Evolutionary conservation across 2,888 invertebrate species (phyloP).

Genomic region (Cryptus viduatorius): DNA sequence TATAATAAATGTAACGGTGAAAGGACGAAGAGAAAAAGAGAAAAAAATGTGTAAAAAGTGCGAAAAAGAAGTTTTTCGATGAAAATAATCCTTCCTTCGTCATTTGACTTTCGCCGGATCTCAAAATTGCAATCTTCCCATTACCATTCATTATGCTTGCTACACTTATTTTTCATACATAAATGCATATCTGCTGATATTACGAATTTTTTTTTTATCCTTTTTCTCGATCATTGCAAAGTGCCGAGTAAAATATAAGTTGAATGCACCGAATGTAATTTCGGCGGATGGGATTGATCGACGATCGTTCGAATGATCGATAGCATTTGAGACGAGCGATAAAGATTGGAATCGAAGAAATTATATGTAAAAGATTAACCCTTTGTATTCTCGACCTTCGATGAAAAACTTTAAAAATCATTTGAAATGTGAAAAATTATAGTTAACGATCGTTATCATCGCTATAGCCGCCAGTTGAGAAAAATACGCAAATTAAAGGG

Average conservation of each 20-base stretch:
- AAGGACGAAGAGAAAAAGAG: constrained; percentile 38
- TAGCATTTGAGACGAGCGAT: too few species aligned
- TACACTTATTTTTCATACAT: background rate
- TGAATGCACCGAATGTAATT: too few species aligned
- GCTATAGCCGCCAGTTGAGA: background rate
- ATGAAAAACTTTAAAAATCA: too few species aligned
- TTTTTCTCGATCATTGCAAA: background rate
- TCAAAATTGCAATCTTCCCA: background rate
- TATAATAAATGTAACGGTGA: constrained; percentile 60
- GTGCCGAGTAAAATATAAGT: too few species aligned
- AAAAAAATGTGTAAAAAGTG: constrained; percentile 13
- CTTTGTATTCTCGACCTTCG: too few species aligned
- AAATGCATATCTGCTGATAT: background rate
- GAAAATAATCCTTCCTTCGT: constrained; percentile 9
- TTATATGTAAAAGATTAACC: too few species aligned
- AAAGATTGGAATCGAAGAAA: too few species aligned
- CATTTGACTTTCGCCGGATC: background rate
- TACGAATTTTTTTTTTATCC: background rate
- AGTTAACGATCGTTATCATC: background rate
- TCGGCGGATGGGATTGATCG: too few species aligned
- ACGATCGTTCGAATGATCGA: too few species aligned
- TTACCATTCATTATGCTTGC: constrained; percentile 29
- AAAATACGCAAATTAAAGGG: background rate
- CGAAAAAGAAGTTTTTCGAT: background rate
- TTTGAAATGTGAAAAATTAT: too few species aligned